These are phyloP conservation scores for Olivierus martensii DNA, from an alignment of 1,140 invertebrate species.

Conservation along the genomic window DNA sequence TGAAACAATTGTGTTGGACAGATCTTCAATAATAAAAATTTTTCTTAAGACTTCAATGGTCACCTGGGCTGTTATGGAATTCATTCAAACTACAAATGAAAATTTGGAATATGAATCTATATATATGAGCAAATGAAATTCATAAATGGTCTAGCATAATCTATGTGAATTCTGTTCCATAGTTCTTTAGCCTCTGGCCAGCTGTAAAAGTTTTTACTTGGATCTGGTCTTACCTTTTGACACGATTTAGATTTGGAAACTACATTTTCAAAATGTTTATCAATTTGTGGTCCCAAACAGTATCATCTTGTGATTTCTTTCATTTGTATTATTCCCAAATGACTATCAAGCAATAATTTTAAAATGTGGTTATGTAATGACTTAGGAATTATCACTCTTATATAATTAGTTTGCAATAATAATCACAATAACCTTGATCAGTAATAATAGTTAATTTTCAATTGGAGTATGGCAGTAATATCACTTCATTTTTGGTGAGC, in stretches of 20 bases:
- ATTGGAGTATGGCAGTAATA: too few relatives aligned
- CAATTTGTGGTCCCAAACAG: background rate
- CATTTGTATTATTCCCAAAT: background rate
- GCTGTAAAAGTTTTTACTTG: too few relatives aligned
- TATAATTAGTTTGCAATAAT: too few relatives aligned
- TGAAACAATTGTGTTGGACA: conserved; percentile 6
- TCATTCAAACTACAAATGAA: too few relatives aligned
- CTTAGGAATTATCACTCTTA: too few relatives aligned
- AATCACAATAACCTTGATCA: too few relatives aligned
- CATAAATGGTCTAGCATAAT: background rate
- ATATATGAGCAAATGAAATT: background rate
- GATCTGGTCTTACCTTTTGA: background rate
- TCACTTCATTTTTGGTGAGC: too few relatives aligned
- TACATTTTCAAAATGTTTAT: background rate
- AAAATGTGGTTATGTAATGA: too few relatives aligned
- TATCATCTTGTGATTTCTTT: background rate
- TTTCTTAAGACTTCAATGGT: too few relatives aligned
- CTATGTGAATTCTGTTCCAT: background rate
- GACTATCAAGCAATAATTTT: too few relatives aligned
- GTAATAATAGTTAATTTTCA: too few relatives aligned
- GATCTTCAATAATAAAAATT: conserved; percentile 3
- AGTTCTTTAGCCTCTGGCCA: background rate
- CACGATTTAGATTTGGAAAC: background rate
- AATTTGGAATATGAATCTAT: background rate
- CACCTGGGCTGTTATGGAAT: too few relatives aligned